Evolutionary conservation across 2,797 vertebrate species (phyloP), one percentile per base, ranked within the genome.

Genomic region (Brachyalestes nurse): DNA sequence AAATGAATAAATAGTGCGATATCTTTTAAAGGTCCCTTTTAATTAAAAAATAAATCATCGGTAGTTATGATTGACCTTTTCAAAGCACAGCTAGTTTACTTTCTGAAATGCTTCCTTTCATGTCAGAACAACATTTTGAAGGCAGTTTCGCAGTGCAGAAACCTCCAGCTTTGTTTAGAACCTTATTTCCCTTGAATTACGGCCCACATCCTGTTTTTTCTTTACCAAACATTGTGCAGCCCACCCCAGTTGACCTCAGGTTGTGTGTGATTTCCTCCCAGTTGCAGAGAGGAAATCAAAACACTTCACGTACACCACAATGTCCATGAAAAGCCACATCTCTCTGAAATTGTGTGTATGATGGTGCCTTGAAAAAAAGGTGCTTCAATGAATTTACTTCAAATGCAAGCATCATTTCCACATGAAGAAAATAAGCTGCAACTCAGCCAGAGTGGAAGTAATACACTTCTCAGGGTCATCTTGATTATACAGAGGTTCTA

Each of bases 251-350:
- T 42, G 62, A 65, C 62, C 38, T 19, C 23, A 34, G 4, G 16
- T 62, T 28, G 60, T 34, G 23, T 62, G 62, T 64, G 23, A 34
- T 64, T 64, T 64, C 28, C 61, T 64, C 14, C 61, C 25, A 64
- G 25, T 25, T 34, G 61, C 61, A 1, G 61, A 64, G 61, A 64
- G 38, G 38, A 65, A 65, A 65, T 65, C 17, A 65, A 40, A 65
- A 65, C 60, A 62, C 14, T 64, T 17, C 62, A 65, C 14, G 0
- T 16, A 19, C 40, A 42, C 34, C 62, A 40, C 62, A 40, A 38
- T 8, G 34, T 65, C 62, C 38, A 14, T 42, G 62, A 10, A 42
- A 40, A 42, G 62, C 38, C 17, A 65, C 62, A 65, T 19, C 28
- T 10, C 16, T 19, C 34, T 19, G 17, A 8, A 19, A 42, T 6